Conservation (phyloP, 1,140 invertebrate species). For the Uloborus diversus region DNA sequence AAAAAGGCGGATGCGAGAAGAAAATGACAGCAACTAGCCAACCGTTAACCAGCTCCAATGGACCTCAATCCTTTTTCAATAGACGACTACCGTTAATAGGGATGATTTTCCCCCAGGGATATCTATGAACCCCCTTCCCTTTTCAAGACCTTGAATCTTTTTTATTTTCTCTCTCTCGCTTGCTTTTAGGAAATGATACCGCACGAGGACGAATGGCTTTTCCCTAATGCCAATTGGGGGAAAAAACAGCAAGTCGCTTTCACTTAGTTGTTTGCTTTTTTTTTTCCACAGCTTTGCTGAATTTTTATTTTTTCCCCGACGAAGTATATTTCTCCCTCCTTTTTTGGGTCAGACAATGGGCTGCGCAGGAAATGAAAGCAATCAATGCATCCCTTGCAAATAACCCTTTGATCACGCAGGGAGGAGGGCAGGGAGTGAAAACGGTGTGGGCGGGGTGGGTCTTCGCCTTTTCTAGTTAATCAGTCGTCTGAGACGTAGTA, state of each 20-base stretch:
- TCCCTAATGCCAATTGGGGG: slow-evolving; percentile 39
- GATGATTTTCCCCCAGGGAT: too few species aligned
- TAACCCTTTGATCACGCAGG: slow-evolving; percentile 54
- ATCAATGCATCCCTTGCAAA: slow-evolving; percentile 50
- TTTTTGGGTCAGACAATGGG: slow-evolving; percentile 43
- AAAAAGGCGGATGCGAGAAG: too few species aligned
- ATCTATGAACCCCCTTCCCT: too few species aligned
- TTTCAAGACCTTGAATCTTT: slow-evolving; percentile 17
- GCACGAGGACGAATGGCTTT: slow-evolving; percentile 33
- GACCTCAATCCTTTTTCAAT: neutral
- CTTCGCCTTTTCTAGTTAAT: slow-evolving; percentile 53
- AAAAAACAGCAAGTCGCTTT: neutral
- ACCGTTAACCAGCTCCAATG: slow-evolving; percentile 23
- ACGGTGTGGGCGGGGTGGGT: slow-evolving; percentile 24
- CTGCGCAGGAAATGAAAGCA: slow-evolving; percentile 43
- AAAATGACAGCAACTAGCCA: neutral
- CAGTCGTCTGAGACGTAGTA: slow-evolving; percentile 43
- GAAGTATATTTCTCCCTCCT: neutral
- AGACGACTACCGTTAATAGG: neutral
- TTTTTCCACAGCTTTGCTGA: neutral
- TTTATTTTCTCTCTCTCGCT: slow-evolving; percentile 1
- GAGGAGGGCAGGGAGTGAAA: neutral
- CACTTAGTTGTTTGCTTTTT: neutral
- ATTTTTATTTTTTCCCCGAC: slow-evolving; percentile 26
- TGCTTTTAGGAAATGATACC: slow-evolving; percentile 48